Evolutionary conservation across 2,113 vertebrate genomes (phyloP).

Genomic region (Pygoscelis antarcticus): DNA sequence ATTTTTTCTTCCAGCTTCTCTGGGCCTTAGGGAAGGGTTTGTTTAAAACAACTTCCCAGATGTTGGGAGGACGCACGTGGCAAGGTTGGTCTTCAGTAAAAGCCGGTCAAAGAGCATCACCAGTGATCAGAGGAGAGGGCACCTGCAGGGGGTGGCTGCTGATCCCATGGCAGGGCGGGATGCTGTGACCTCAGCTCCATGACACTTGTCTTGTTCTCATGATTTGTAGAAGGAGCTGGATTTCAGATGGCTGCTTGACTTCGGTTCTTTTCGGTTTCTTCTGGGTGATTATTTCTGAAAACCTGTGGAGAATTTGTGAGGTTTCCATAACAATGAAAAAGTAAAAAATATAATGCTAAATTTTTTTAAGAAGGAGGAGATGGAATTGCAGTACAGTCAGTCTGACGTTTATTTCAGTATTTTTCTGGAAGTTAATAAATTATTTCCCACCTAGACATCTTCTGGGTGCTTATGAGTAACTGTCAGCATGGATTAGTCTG

Average conservation of each 20-base stretch:
- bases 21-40: not conserved
- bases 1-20: not conserved
- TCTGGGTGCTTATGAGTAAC: not conserved
- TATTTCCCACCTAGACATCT: not conserved
- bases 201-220: not conserved
- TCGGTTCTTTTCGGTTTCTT: not conserved
- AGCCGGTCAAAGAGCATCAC: not conserved
- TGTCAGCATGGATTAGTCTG: not conserved
- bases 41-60: not conserved
- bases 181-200: not conserved
- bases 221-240: not conserved
- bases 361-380: not conserved
- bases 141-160: not conserved
- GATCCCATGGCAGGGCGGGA: not conserved
- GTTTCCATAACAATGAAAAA: constrained; percentile 9
- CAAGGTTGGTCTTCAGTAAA: not conserved
- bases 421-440: not conserved
- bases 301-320: not conserved
- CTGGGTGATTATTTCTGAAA: not conserved
- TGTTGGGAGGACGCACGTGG: not conserved
- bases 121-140: not conserved
- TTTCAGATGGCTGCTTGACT: not conserved
- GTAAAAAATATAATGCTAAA: not conserved
- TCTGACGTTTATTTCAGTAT: not conserved
- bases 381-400: not conserved